A percentile compares a stretch with the other conserved stretches of the same genome.
Conservation (phyloP, 2,113 vertebrate genomes). For the Hippocampus guttulatus region DNA sequence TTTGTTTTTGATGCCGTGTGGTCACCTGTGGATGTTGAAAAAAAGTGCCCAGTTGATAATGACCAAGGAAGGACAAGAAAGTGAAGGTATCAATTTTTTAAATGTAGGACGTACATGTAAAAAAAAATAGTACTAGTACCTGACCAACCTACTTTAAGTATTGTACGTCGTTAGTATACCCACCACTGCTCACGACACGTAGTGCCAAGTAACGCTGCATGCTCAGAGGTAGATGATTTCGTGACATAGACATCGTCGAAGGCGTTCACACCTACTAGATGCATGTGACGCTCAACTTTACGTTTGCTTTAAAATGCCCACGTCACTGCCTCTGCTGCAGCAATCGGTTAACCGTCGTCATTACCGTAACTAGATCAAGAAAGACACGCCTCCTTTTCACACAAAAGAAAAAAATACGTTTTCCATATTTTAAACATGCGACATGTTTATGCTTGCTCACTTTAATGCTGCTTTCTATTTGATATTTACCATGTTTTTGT, state of each 20-base stretch:
- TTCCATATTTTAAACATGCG: neutral
- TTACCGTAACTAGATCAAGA: neutral
- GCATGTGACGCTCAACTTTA: neutral
- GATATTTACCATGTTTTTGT: neutral
- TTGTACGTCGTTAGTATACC: neutral
- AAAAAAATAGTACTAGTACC: neutral
- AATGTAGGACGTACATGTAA: neutral
- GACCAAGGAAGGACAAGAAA: neutral
- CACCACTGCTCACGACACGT: neutral
- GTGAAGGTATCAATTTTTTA: neutral
- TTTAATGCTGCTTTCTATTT: neutral
- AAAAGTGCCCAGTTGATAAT: no score
- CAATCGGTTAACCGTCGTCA: neutral
- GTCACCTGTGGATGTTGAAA: neutral
- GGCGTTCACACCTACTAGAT: neutral
- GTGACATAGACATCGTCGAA: neutral
- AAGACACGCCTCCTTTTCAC: no score
- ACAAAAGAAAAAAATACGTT: no score
- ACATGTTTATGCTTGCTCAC: neutral
- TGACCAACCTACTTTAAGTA: neutral
- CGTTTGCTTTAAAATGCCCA: neutral
- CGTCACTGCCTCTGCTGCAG: neutral
- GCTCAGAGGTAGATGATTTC: neutral
- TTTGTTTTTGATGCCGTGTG: no score
- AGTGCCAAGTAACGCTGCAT: neutral